phyloP scores from a whole-genome alignment of 2,797 vertebrate species.

The Schizopygopsis malacanthus region DNA sequence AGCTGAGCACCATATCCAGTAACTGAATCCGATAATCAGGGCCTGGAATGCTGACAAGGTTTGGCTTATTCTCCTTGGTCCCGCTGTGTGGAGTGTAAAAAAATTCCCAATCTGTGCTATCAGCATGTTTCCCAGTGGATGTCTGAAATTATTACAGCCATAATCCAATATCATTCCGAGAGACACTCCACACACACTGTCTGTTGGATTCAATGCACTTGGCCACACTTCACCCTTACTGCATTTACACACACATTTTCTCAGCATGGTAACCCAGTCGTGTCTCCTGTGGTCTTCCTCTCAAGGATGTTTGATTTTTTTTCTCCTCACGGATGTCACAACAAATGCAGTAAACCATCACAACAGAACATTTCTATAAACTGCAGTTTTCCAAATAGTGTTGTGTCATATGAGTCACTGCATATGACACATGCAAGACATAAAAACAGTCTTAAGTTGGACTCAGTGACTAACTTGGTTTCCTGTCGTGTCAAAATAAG shows the following conservation, averaged over 20 bases:
- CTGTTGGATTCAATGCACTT: not conserved
- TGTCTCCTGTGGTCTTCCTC: constrained; percentile 5
- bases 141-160: constrained; percentile 51
- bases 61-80: constrained; percentile 32
- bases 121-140: constrained; percentile 45
- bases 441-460: not conserved
- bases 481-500: not conserved
- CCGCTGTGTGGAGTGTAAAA: constrained; percentile 24
- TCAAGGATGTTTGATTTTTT: constrained; percentile 8
- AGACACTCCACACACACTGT: constrained; percentile 36
- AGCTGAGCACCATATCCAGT: constrained; percentile 18
- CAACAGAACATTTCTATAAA: constrained; percentile 8
- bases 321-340: constrained; percentile 1
- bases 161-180: constrained; percentile 34
- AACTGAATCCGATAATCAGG: constrained; percentile 44
- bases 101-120: constrained; percentile 54
- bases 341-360: constrained; percentile 9
- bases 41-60: constrained; percentile 18
- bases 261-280: not conserved
- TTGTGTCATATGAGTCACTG: constrained; percentile 14
- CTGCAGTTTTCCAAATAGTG: not conserved
- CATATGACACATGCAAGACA: constrained; percentile 8
- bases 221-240: not conserved
- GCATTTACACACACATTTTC: constrained; percentile 18
- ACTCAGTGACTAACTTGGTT: not conserved